These are phyloP conservation scores for Macrobrachium rosenbergii DNA, from an alignment of 1,140 invertebrate species.

Conservation along the genomic window DNA sequence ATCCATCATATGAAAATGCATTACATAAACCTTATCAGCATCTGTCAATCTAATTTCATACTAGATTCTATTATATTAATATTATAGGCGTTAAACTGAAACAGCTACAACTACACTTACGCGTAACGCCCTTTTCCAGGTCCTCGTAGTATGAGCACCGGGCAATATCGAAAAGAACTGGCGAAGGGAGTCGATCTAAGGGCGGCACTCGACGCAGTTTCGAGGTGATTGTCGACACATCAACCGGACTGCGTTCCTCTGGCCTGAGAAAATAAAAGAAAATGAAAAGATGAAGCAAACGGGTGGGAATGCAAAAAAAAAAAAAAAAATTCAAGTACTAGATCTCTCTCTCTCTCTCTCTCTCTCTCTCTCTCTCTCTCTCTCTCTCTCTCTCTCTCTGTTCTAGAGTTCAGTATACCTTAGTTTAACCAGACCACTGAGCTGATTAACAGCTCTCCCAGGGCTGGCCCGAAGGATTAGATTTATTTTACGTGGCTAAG, in stretches of 20 bases:
- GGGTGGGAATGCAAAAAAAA: background rate
- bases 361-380: background rate
- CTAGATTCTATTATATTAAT: too few species aligned
- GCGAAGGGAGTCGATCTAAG: slow-evolving; percentile 37
- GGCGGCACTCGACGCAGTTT: slow-evolving; percentile 7
- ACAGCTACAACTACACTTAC: slow-evolving; percentile 27
- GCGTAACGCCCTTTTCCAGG: slow-evolving; percentile 45
- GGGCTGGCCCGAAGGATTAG: too few species aligned
- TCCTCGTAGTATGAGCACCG: slow-evolving; percentile 56
- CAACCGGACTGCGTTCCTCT: slow-evolving; percentile 42
- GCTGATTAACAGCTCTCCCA: too few species aligned
- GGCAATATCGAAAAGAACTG: slow-evolving; percentile 36
- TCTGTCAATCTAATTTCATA: too few species aligned
- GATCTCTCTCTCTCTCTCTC: background rate
- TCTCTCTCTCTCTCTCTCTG: background rate
- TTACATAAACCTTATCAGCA: too few species aligned
- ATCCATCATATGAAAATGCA: too few species aligned
- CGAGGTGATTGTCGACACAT: slow-evolving; percentile 33
- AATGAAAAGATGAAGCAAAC: background rate
- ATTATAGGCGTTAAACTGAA: background rate
- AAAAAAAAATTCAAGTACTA: too few species aligned
- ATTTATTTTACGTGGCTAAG: too few species aligned
- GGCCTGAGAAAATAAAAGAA: slow-evolving; percentile 5
- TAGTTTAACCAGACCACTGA: too few species aligned
- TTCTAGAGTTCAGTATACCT: too few species aligned